phyloP scores from a whole-genome alignment of 2,888 invertebrate species.

The Achlya flavicornis region DNA sequence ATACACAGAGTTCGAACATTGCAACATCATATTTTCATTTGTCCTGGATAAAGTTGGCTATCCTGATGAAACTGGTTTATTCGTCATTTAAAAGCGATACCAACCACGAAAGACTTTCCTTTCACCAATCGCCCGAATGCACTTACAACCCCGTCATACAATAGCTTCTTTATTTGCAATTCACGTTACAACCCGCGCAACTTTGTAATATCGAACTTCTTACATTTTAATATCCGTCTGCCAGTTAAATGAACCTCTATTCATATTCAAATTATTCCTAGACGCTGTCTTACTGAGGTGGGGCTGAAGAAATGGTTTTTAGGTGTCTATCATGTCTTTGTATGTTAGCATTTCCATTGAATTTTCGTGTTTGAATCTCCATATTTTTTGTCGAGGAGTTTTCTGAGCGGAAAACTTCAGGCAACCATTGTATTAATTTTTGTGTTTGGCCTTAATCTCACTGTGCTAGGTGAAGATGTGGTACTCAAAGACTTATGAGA shows the following conservation, averaged over 20 bases:
- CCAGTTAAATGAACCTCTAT: slow-evolving; percentile 59
- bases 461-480: too few species aligned
- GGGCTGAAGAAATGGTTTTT: slow-evolving; percentile 20
- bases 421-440: too few species aligned
- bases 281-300: slow-evolving; percentile 18
- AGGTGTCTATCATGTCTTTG: not conserved
- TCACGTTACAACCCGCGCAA: slow-evolving; percentile 30
- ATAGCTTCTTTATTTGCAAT: slow-evolving; percentile 31
- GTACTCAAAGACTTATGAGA: too few species aligned
- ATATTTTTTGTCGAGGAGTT: not conserved
- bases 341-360: not conserved
- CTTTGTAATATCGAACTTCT: slow-evolving; percentile 40
- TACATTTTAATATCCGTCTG: slow-evolving; percentile 59
- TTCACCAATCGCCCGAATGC: not conserved
- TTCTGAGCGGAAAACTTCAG: too few species aligned
- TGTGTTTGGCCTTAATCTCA: too few species aligned
- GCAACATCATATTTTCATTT: too few species aligned
- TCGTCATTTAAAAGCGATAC: too few species aligned
- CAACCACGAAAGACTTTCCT: not conserved
- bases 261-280: slow-evolving; percentile 66
- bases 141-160: not conserved
- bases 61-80: too few species aligned
- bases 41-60: too few species aligned
- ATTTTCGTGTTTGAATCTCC: not conserved
- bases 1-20: too few species aligned